phyloP scores from a whole-genome alignment of 2,888 invertebrate species.

The Coleophora flavipennella region DNA sequence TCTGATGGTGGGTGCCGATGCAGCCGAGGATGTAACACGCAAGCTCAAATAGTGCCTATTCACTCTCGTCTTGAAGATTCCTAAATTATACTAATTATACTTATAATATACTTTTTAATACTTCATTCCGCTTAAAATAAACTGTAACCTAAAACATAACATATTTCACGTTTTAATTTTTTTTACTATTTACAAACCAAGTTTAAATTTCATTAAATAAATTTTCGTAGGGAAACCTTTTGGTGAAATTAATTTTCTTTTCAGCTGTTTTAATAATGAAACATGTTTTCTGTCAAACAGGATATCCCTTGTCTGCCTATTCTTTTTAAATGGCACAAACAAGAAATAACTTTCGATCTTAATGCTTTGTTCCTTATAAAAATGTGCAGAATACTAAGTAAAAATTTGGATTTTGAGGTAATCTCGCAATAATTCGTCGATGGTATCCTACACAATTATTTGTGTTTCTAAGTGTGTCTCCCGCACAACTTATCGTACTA shows the following conservation, averaged over 20 bases:
- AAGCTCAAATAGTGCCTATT: too few relatives aligned
- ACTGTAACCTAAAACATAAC: neutral
- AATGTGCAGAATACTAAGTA: neutral
- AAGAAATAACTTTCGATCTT: neutral
- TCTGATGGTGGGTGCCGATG: too few relatives aligned
- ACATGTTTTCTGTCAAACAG: neutral
- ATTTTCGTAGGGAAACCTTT: neutral
- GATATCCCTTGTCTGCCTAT: constrained; percentile 1
- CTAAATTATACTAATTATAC: neutral
- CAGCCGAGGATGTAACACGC: too few relatives aligned
- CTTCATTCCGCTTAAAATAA: neutral
- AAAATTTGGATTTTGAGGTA: neutral
- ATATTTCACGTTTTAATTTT: neutral
- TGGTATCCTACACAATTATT: neutral
- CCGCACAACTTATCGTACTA: neutral
- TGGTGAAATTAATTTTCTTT: neutral
- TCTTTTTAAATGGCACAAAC: neutral
- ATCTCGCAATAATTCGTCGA: neutral
- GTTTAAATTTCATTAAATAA: neutral
- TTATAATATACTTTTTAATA: neutral
- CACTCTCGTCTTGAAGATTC: too few relatives aligned
- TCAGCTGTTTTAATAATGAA: neutral
- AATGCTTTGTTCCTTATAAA: neutral
- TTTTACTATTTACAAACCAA: neutral
- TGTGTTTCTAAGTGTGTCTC: neutral